Percentiles rank a stretch among this genome's conserved stretches.
phyloP scores from a whole-genome alignment of 1,140 invertebrate species.

The Sycophaga agraensis region DNA sequence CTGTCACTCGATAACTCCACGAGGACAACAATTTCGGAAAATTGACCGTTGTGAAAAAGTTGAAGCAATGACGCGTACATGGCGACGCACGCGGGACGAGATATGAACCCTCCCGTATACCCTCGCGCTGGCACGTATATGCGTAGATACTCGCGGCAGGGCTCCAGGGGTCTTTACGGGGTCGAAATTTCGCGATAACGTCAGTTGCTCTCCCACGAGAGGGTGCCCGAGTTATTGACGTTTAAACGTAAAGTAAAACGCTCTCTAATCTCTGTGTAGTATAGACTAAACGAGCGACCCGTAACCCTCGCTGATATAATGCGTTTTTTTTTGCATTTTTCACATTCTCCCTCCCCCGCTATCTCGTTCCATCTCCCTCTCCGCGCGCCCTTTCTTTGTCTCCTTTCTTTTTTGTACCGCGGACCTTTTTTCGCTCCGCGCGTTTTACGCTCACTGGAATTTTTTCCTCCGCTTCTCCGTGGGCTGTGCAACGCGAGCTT shows the following conservation, averaged over 20 bases:
- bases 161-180: too few species aligned
- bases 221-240: slow-evolving; percentile 6
- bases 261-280: slow-evolving; percentile 4
- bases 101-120: too few species aligned
- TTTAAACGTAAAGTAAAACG: slow-evolving; percentile 15
- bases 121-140: too few species aligned
- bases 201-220: background rate
- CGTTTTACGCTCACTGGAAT: background rate
- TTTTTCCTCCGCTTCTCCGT: background rate
- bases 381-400: background rate
- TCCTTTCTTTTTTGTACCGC: background rate
- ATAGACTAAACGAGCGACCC: background rate
- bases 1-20: too few species aligned
- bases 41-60: too few species aligned
- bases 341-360: background rate
- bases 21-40: too few species aligned
- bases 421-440: background rate
- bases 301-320: too few species aligned
- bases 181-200: slow-evolving; percentile 7
- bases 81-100: too few species aligned
- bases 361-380: too few species aligned
- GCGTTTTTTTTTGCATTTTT: background rate
- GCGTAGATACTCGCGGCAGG: too few species aligned
- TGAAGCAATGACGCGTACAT: too few species aligned
- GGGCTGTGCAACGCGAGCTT: background rate